Conservation (phyloP, 2,888 invertebrate genomes). For the Gari tellinella region DNA sequence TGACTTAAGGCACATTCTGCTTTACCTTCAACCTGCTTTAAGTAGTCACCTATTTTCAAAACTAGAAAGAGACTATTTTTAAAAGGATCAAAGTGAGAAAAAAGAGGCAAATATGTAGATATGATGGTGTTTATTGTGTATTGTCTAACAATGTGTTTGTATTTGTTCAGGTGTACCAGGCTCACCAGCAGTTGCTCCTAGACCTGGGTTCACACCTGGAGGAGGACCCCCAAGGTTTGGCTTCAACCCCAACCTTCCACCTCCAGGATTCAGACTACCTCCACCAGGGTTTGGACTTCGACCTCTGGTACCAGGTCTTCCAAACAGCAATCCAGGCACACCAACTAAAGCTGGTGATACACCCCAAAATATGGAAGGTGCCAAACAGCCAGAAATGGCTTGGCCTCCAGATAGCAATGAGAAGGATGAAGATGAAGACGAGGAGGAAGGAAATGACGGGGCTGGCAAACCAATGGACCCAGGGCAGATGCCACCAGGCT, state of each 20-base stretch:
- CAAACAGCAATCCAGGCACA: constrained; percentile 14
- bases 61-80: too few relatives aligned
- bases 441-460: constrained; percentile 40
- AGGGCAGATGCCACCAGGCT: constrained; percentile 15
- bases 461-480: constrained; percentile 18
- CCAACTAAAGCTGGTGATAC: constrained; percentile 5
- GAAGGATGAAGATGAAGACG: constrained; percentile 60
- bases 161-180: too few relatives aligned
- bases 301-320: constrained; percentile 25
- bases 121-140: too few relatives aligned
- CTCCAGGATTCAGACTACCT: constrained; percentile 70
- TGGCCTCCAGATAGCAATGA: constrained; percentile 62
- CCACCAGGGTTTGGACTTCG: constrained; percentile 57
- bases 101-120: too few relatives aligned
- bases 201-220: constrained; percentile 65
- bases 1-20: too few relatives aligned
- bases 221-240: constrained; percentile 56
- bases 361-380: background rate
- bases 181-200: constrained; percentile 49
- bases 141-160: too few relatives aligned
- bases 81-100: too few relatives aligned
- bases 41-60: too few relatives aligned
- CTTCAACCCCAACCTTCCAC: constrained; percentile 64
- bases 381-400: constrained; percentile 43
- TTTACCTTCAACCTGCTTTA: too few relatives aligned